These are phyloP conservation scores for Tursiops truncatus DNA, from an alignment of 2,113 vertebrate species.

Conservation along the genomic window DNA sequence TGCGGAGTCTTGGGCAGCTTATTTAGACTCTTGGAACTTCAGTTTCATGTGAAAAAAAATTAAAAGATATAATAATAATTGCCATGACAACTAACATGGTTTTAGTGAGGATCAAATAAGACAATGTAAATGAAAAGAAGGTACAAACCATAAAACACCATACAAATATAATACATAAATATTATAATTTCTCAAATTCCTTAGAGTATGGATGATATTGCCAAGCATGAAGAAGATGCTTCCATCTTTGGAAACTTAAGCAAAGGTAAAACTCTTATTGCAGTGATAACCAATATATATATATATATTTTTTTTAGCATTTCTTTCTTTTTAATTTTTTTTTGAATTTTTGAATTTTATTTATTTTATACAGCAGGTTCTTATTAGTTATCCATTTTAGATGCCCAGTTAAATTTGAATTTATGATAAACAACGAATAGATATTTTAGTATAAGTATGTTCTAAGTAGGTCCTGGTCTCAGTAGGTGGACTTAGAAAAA, in stretches of 20 bases:
- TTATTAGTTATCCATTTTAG: too few species aligned
- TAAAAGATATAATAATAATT: neutral
- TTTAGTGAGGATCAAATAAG: neutral
- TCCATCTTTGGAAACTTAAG: neutral
- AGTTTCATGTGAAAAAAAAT: slow-evolving; percentile 36
- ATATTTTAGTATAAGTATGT: neutral
- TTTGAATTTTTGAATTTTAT: too few species aligned
- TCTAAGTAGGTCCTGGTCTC: neutral
- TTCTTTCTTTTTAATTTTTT: too few species aligned
- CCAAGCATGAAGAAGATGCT: neutral
- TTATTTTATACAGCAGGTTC: too few species aligned
- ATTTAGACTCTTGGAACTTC: neutral
- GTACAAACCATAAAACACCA: neutral
- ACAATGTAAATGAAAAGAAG: neutral
- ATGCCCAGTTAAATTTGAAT: neutral
- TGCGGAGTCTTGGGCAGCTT: neutral
- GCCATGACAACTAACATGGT: neutral
- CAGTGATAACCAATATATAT: neutral
- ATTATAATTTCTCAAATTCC: neutral
- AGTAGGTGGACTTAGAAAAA: neutral
- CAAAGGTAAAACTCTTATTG: neutral
- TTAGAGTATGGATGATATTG: neutral
- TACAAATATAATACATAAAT: neutral
- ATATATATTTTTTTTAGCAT: too few species aligned
- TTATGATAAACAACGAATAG: neutral